Evolutionary conservation across 1,140 invertebrate species (phyloP).

Genomic region (Drosophila miranda): DNA sequence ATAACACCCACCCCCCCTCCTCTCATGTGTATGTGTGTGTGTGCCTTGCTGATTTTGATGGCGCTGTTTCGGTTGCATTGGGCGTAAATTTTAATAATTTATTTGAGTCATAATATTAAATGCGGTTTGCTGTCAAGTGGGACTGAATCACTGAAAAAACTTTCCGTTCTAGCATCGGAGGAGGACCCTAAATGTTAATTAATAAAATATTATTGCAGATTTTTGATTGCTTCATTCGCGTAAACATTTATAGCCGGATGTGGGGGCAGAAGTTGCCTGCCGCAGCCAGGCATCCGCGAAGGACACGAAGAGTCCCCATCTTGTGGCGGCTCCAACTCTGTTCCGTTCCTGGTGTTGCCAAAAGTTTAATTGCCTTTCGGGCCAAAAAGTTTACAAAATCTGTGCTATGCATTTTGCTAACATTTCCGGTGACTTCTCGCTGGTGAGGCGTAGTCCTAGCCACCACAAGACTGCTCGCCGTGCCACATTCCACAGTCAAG

Average conservation of each 20-base stretch:
- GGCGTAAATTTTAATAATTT: slow-evolving; percentile 26
- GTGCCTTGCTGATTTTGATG: slow-evolving; percentile 12
- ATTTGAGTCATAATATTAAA: not conserved
- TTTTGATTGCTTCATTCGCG: slow-evolving; percentile 2
- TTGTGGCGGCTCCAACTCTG: slow-evolving; percentile 11
- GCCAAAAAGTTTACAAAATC: slow-evolving; percentile 67
- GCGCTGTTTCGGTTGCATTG: slow-evolving; percentile 22
- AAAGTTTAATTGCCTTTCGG: slow-evolving; percentile 76
- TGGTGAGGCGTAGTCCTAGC: slow-evolving; percentile 12
- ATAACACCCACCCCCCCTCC: not conserved
- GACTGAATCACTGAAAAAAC: too few relatives aligned
- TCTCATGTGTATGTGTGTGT: slow-evolving; percentile 1
- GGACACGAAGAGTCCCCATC: slow-evolving; percentile 17
- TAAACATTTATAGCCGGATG: slow-evolving; percentile 26
- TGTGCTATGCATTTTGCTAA: slow-evolving; percentile 71
- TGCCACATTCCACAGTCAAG: too few relatives aligned
- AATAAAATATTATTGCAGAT: slow-evolving; percentile 15
- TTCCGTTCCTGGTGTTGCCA: slow-evolving; percentile 29
- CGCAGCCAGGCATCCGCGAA: slow-evolving; percentile 14
- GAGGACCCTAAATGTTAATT: not conserved
- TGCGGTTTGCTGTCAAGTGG: not conserved
- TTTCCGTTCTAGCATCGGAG: too few relatives aligned
- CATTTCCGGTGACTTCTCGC: slow-evolving; percentile 70
- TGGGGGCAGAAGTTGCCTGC: slow-evolving; percentile 10
- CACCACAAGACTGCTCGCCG: too few relatives aligned